Percentiles rank a stretch among this genome's conserved stretches.
phyloP scores from a whole-genome alignment of 2,888 invertebrate genomes.

The Acrobasis consociella region DNA sequence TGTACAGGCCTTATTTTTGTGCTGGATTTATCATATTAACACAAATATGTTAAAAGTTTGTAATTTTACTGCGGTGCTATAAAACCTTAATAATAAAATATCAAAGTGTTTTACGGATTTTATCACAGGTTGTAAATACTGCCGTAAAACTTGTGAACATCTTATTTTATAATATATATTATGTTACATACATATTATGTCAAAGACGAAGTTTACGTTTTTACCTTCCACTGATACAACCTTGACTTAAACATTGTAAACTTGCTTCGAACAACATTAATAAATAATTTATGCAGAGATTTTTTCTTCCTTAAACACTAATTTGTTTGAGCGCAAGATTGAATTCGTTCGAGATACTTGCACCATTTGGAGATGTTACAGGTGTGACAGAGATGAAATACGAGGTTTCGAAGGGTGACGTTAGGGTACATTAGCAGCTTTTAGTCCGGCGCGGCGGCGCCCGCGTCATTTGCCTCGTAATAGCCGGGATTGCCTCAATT shows the following conservation, averaged over 20 bases:
- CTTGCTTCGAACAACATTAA: slow-evolving; percentile 26
- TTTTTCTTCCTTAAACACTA: slow-evolving; percentile 41
- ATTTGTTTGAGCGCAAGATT: slow-evolving; percentile 66
- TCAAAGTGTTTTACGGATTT: slow-evolving; percentile 38
- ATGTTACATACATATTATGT: no score
- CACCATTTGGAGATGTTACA: slow-evolving; percentile 34
- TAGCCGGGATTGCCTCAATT: slow-evolving; percentile 67
- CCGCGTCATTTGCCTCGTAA: slow-evolving; percentile 70
- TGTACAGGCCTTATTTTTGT: slow-evolving; percentile 20
- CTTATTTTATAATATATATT: slow-evolving; percentile 29
- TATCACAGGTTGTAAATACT: slow-evolving; percentile 35
- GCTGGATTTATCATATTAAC: slow-evolving; percentile 52
- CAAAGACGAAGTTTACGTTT: background rate
- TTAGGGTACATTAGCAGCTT: slow-evolving; percentile 68
- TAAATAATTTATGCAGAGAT: slow-evolving; percentile 17
- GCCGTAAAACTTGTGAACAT: slow-evolving; percentile 36
- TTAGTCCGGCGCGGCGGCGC: slow-evolving; percentile 62
- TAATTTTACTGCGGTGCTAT: slow-evolving; percentile 47
- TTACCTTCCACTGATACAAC: slow-evolving; percentile 12
- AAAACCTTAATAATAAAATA: slow-evolving; percentile 43
- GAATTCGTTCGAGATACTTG: slow-evolving; percentile 55
- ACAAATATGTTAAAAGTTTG: slow-evolving; percentile 60
- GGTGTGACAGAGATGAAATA: slow-evolving; percentile 45
- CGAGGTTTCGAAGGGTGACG: slow-evolving; percentile 45
- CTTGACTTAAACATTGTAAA: background rate